These are phyloP conservation scores for Phenganax marumi DNA, from an alignment of 92 coral and sea anemone species.

Conservation along the genomic window DNA sequence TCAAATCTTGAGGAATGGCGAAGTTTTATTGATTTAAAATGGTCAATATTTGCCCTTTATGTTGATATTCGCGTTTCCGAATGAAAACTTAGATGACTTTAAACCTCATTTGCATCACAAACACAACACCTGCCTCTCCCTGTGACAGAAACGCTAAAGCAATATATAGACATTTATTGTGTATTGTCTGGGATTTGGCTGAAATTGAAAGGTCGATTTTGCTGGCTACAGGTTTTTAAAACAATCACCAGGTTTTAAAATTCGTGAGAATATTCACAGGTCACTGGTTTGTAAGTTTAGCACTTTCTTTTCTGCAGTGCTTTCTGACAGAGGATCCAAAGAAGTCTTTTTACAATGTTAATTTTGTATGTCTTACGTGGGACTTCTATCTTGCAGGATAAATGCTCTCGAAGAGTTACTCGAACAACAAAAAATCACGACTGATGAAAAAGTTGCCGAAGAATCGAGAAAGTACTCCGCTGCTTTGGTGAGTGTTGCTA, in stretches of 20 bases:
- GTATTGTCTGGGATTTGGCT: background rate
- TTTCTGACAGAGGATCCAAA: no score
- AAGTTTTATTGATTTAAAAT: background rate
- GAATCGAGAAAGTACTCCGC: slow-evolving; percentile 72
- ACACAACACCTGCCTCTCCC: slow-evolving; percentile 26
- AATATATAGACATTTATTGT: background rate
- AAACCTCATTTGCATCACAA: slow-evolving; percentile 23
- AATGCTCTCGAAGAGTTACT: slow-evolving; percentile 93
- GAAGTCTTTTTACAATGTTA: no score
- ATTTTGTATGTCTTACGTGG: no score
- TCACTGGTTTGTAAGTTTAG: no score
- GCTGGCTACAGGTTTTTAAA: background rate
- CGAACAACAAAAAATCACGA: slow-evolving; percentile 69
- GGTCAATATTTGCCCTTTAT: background rate
- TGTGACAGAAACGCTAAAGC: slow-evolving; percentile 8
- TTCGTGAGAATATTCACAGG: background rate
- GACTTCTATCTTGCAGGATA: slow-evolving; percentile 53
- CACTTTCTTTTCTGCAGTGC: no score
- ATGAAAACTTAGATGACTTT: background rate
- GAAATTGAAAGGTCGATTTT: background rate
- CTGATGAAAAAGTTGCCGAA: slow-evolving; percentile 77
- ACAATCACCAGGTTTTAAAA: background rate
- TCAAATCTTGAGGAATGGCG: background rate
- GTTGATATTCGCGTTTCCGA: slow-evolving; percentile 15
- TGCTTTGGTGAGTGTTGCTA: slow-evolving; percentile 68